Base-by-base conservation (phyloP, 1,140 invertebrate species). In the Scylla paramamosain region DNA sequence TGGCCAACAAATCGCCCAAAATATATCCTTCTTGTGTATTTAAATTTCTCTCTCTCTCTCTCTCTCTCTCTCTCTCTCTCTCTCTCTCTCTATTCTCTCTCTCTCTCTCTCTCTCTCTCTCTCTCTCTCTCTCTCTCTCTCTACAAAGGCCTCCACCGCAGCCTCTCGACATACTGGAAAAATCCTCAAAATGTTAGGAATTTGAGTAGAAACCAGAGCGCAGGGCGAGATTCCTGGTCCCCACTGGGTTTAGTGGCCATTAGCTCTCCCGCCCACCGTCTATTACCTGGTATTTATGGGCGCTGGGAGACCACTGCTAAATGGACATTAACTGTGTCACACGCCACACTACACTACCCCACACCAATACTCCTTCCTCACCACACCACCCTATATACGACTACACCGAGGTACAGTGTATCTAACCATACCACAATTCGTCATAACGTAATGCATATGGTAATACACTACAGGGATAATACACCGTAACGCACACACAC, bases 261-360 rank as follows among this genome's bases (percentile, higher is more conserved):
- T 77, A 77, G 67, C 67, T 77, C 67, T 77, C 67, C 67, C 67
- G n/a, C 67, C 67, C 67, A n/a, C 67, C 6, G 67, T n/a, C 67
- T n/a, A 77, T 77, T 77, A 77, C 67, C 67, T 77, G 20, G 12
- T 77, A 77, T 77, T 77, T 77, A 77, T 77, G 67, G 67, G 67
- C n/a, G 67, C 4, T 7, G n/a, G 67, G 20, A 77, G 67, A 77
- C 67, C 67, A n/a, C 20, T 77, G 67, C 67, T n/a, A 77, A 77
- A 77, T 77, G n/a, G 67, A 77, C 67, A 77, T 77, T 77, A 77
- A 77, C 20, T 77, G 67, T 77, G 67, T n/a, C 67, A 77, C 67
- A 77, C 67, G 67, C 67, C 67, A n/a, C 67, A n/a, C 67, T 77
- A 77, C 67, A n/a, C n/a, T n/a, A 25, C 3, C 20, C n/a, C 16